Percentiles rank a stretch among this genome's conserved stretches.
phyloP scores from a whole-genome alignment of 2,888 invertebrate species.

The Kuschelorhynchus macadamiae region DNA sequence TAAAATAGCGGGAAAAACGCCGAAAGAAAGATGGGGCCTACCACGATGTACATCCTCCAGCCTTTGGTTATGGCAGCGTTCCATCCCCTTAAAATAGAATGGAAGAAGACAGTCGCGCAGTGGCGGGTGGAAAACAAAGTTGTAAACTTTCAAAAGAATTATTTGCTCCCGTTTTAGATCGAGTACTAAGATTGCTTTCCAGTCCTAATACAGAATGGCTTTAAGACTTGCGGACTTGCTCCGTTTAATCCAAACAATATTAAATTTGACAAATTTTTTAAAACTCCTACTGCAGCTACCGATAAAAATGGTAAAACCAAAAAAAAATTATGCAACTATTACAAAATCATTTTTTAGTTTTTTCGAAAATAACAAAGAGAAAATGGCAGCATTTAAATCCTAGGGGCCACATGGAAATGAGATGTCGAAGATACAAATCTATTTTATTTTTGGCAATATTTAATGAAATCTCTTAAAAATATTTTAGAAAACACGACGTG shows the following conservation, averaged over 20 bases:
- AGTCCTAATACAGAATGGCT: constrained; percentile 13
- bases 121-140: too few relatives aligned
- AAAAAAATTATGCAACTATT: constrained; percentile 1
- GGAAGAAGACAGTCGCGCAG: constrained; percentile 15
- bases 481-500: too few relatives aligned
- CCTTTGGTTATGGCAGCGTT: constrained; percentile 6
- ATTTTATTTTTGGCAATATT: too few relatives aligned
- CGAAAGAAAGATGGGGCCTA: too few relatives aligned
- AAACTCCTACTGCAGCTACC: constrained; percentile 11
- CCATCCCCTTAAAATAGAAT: constrained; percentile 11
- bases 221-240: constrained; percentile 11
- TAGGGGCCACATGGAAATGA: too few relatives aligned
- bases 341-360: neutral
- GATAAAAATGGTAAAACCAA: neutral
- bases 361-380: constrained; percentile 4
- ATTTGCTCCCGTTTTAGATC: constrained; percentile 21
- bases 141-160: constrained; percentile 5
- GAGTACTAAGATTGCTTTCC: constrained; percentile 15
- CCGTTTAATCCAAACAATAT: constrained; percentile 14
- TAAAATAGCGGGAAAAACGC: too few relatives aligned
- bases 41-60: too few relatives aligned
- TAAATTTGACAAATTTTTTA: constrained; percentile 9
- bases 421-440: too few relatives aligned
- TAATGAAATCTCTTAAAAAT: too few relatives aligned
- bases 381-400: too few relatives aligned